Evolutionary conservation across 1,140 invertebrate genomes (phyloP), one percentile per base, ranked within the genome.

Genomic region (Pogonomyrmex barbatus): DNA sequence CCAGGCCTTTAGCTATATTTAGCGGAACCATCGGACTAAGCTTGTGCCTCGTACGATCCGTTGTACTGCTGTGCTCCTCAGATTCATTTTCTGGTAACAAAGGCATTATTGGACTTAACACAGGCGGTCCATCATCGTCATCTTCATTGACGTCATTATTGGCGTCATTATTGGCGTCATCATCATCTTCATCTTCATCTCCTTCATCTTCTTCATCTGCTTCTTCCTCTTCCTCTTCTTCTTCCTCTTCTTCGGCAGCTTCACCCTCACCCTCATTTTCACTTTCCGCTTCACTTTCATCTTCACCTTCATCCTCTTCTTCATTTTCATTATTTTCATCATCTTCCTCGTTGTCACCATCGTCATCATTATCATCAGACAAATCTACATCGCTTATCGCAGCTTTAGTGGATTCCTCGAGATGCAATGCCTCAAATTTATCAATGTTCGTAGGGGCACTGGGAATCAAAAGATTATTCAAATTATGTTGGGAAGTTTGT

Each of bases 21-120:
- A 90, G 68, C 47, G 88, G 88, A 63, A 91, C 79, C 87, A 92
- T 93, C 42, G 92, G 91, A 88, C 75, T 94, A 79, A 92, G 90
- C 86, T 91, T 93, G 85, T 91, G 93, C 24, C 87, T 92, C 42
- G 84, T 91, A 78, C 50, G 90, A 88, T 71, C 89, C 60, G 60
- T 89, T 52, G 24, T 76, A 76, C 58, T 91, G 79, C 24, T 84
- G 79, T 91, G 90, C 33, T 90, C 82, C 6, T 70, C 83, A 9
- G 90, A 82, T 12, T 89, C 91, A 9, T 88, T 88, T 39, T 85
- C 91, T 10, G 65, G 50, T 36, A 89, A 39, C 10, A 94, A 77
- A 2, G 94, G 94, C 90, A 94, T 93, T 88, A 94, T 94, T 2
- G 93, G 94, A 86, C 94, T 95, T 10, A 95, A 78, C n/a, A 94